A percentile compares a stretch with the other conserved stretches of the same genome.
These are phyloP conservation scores for Cyprinus carpio DNA, from an alignment of 2,113 vertebrate genomes.

Conservation along the genomic window DNA sequence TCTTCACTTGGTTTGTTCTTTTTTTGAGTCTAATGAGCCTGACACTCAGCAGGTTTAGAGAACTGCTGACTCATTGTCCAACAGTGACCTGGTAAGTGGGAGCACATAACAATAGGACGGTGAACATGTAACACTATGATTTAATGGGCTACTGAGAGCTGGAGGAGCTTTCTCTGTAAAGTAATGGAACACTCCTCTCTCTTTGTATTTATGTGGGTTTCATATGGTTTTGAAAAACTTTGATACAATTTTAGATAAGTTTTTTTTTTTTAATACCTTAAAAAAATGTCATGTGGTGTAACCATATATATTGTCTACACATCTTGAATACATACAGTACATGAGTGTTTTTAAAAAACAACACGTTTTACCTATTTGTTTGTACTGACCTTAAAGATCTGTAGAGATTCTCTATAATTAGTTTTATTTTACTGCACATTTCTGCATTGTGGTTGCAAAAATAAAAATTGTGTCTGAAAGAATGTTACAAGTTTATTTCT, in stretches of 20 bases:
- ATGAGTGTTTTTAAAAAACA: not conserved
- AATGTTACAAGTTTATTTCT: not conserved
- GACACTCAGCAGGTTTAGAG: constrained; percentile 5
- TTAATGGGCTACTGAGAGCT: not conserved
- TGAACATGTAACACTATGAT: not conserved
- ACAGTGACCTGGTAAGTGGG: not conserved
- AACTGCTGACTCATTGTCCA: constrained; percentile 24
- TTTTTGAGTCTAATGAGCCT: constrained; percentile 21
- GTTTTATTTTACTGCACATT: not conserved
- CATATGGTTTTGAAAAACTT: not conserved
- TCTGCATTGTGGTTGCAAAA: not conserved
- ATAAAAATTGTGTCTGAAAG: not conserved
- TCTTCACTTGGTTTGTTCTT: not conserved
- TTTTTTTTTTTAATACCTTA: not conserved
- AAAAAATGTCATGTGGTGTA: not conserved
- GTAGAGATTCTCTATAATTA: not conserved
- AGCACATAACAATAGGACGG: not conserved
- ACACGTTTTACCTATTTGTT: not conserved
- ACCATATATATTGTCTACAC: not conserved
- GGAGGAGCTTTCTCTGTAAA: not conserved
- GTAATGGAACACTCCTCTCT: not conserved
- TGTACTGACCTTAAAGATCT: not conserved
- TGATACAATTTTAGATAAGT: not conserved
- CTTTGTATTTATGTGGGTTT: not conserved
- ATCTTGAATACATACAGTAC: not conserved